Conservation (phyloP, 1,140 invertebrate genomes). For the Conus ventricosus region DNA sequence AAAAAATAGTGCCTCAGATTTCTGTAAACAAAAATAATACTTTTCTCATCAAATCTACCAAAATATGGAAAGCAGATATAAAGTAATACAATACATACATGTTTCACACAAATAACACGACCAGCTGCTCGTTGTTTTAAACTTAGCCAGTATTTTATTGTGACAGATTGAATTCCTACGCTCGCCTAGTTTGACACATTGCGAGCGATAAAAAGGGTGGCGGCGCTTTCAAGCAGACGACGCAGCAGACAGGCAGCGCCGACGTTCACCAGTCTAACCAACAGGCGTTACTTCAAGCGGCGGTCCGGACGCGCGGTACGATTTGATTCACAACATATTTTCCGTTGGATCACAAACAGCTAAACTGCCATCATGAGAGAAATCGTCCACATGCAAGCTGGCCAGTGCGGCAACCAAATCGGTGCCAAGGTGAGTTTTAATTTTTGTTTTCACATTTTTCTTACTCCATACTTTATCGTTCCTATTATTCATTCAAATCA, state of each 20-base stretch:
- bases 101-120: not conserved
- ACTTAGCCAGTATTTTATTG: not conserved
- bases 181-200: not conserved
- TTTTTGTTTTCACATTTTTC: too few relatives aligned
- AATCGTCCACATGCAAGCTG: conserved; percentile 94
- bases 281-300: not conserved
- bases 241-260: not conserved
- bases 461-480: not conserved
- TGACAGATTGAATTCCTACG: not conserved
- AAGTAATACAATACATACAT: not conserved
- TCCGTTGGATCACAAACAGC: too few relatives aligned
- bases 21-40: not conserved
- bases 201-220: not conserved
- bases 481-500: not conserved
- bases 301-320: too few relatives aligned
- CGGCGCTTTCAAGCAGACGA: not conserved
- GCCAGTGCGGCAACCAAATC: conserved; percentile 96
- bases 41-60: not conserved
- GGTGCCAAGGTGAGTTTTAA: conserved; percentile 87
- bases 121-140: not conserved
- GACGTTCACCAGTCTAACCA: not conserved
- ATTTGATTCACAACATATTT: too few relatives aligned
- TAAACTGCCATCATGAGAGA: conserved; percentile 83
- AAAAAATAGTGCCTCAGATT: not conserved
- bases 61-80: not conserved